These are phyloP conservation scores for Dinomys branickii DNA, from an alignment of 2,113 vertebrate species.

Conservation along the genomic window DNA sequence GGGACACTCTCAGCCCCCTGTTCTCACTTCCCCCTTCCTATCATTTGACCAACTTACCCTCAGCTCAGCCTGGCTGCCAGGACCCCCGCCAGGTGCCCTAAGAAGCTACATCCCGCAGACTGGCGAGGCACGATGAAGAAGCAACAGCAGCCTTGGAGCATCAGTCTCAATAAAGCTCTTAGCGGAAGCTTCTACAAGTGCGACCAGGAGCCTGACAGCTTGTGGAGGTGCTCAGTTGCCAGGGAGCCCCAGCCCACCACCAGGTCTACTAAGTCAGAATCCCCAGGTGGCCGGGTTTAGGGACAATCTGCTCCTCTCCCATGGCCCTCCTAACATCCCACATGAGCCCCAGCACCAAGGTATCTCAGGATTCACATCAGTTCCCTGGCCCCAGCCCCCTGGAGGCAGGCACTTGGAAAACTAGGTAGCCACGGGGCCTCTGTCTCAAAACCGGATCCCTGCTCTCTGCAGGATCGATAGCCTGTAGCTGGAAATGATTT, in stretches of 20 bases:
- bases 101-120: background rate
- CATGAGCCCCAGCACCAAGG: fast-evolving
- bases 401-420: background rate
- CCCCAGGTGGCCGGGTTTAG: background rate
- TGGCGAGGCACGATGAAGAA: fast-evolving
- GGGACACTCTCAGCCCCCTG: fast-evolving
- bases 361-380: fast-evolving
- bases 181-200: background rate
- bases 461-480: fast-evolving
- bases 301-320: fast-evolving
- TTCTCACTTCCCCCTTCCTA: no score
- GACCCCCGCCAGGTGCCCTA: background rate
- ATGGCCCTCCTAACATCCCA: fast-evolving
- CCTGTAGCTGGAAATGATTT: background rate
- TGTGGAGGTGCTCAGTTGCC: background rate
- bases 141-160: no score
- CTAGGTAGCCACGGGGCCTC: fast-evolving
- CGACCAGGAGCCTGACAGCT: background rate
- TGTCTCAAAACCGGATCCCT: background rate
- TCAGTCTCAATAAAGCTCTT: background rate
- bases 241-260: background rate
- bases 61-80: background rate
- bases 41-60: background rate
- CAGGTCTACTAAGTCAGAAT: background rate
- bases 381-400: background rate